Evolutionary conservation across 2,888 invertebrate genomes (phyloP), one percentile per base, ranked within the genome.

Genomic region (Macrosoma leucophasiata): DNA sequence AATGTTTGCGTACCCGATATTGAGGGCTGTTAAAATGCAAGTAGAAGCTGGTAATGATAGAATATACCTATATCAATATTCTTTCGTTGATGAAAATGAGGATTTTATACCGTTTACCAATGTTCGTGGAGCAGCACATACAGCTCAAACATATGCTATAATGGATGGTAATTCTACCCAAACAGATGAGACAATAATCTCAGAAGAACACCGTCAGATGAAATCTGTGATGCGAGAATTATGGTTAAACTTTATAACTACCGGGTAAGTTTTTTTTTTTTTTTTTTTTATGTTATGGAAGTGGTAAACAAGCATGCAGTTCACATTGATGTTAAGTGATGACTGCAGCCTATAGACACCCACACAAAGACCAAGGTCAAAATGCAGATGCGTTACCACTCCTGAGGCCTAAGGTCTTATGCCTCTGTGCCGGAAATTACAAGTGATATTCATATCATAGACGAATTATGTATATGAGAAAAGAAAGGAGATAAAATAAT

Each of bases 171-270:
- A 41, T 27, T n/a, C n/a, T n/a, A n/a, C n/a, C n/a, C n/a, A n/a
- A n/a, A n/a, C n/a, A n/a, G 8, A 39, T n/a, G 51, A 55, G 29
- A 29, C 9, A 13, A 25, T 30, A 4, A 10, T 51, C 3, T 41
- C 52, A 2, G 33, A 44, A 12, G 51, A 50, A 8, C 54, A 34
- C 23, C 37, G 33, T 12, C 43, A 48, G 2, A 46, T 60, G 33
- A 60, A 54, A 26, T 20, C 25, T 4, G 22, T 33, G 1, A 31
- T 60, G 4, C 46, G 59, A 25, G 48, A 58, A 23, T 37, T 67
- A 5, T 68, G 67, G 67, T 42, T 48, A 2, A 62, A 62, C 29
- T 70, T 67, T 29, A 51, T 66, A 4, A 62, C 48, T 32, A 56
- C 52, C 4, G 61, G 66, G 68, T 69, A 43, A 51, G 60, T 38